phyloP scores from a whole-genome alignment of 2,113 vertebrate genomes.

The Gallinago undulata region DNA sequence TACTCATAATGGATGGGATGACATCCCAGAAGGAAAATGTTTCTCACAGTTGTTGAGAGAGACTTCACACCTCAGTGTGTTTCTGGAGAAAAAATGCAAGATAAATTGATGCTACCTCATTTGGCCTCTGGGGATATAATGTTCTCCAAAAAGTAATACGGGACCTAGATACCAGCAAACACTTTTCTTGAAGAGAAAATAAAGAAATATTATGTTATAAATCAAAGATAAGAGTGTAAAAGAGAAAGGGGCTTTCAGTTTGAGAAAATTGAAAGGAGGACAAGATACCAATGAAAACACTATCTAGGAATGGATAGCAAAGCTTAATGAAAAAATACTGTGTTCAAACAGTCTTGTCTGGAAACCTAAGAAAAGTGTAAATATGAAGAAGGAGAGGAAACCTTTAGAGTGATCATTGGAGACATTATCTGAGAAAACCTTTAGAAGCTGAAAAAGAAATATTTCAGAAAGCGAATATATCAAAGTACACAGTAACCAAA shows the following conservation, averaged over 20 bases:
- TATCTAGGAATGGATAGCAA: background rate
- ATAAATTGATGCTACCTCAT: background rate
- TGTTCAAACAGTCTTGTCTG: background rate
- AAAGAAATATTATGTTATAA: background rate
- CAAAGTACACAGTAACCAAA: background rate
- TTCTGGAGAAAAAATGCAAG: background rate
- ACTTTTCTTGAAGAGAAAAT: background rate
- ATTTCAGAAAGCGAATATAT: background rate
- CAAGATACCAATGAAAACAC: conserved; percentile 12
- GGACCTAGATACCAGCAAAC: background rate
- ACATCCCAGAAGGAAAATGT: background rate
- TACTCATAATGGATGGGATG: background rate
- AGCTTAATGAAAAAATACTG: conserved; percentile 26
- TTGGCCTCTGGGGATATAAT: background rate
- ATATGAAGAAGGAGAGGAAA: conserved; percentile 1
- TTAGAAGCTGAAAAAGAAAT: background rate
- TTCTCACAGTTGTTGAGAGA: background rate
- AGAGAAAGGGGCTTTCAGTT: background rate
- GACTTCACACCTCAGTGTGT: background rate
- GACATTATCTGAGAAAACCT: background rate
- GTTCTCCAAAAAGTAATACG: background rate
- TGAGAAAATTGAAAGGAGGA: conserved; percentile 5
- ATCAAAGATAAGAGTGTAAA: conserved; percentile 19
- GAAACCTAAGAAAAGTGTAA: conserved; percentile 15
- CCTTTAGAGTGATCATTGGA: background rate